Evolutionary conservation across 2,113 vertebrate species (phyloP), one percentile per base, ranked within the genome.

Genomic region (Lagopus leucura): DNA sequence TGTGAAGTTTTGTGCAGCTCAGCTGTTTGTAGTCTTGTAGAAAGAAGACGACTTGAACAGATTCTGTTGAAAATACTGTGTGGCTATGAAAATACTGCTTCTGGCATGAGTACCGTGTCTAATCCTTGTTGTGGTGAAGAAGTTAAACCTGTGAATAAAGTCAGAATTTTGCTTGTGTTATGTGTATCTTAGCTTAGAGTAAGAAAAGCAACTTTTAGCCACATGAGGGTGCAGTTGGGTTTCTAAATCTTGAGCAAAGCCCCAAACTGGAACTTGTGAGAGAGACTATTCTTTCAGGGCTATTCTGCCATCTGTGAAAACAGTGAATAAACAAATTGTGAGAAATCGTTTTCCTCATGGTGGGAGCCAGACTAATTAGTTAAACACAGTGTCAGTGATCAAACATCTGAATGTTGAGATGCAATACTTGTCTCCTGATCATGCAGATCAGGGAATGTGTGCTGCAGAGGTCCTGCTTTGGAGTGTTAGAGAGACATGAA

Each of bases 221-320:
- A 93, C 96, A n/a, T 36, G 96, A 92, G 91, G 96, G 96, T 93
- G 91, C 95, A 80, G 75, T 22, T 80, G 34, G 60, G 47, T 89
- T 96, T 96, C 77, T 58, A 67, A 69, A 89, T 16, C 55, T 36
- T 77, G 19, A 57, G 40, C 71, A 16, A 30, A 74, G 52, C 55
- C 6, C 36, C 40, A 5, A 4, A 2, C 5, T 40, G 43, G 48
- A 77, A 67, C 36, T 2, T 57, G 10, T 1, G 4, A 34, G 63
- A n/a, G 6, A 30, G 20, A 8, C n/a, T 19, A 25, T 4, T 1
- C 40, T 85, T 48, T 38, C 36, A 15, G 38, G 32, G 13, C 24
- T 74, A 10, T 8, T 4, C 20, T 38, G 11, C 8, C 42, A 40
- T 27, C 34, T 63, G n/a, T 47, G 52, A 43, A 75, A 74, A 34